Evolutionary conservation across 2,113 vertebrate species (phyloP).

Genomic region (Hydrolagus affinis): DNA sequence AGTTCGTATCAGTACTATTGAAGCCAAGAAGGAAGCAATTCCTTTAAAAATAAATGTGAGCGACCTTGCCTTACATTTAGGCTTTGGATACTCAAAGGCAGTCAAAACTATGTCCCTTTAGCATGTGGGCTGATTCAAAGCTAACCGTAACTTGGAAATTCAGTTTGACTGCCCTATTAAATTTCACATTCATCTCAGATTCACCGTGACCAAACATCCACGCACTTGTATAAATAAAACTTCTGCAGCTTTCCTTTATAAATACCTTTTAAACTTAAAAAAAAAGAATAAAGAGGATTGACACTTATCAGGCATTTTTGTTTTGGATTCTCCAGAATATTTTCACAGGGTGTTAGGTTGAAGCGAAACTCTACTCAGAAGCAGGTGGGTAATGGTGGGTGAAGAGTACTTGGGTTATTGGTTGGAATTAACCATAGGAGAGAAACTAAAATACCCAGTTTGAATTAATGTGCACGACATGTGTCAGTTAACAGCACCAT

Average conservation of each 20-base stretch:
- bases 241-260: not conserved
- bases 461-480: not conserved
- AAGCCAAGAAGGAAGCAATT: not conserved
- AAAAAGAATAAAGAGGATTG: not conserved
- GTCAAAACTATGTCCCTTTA: slow-evolving; percentile 15
- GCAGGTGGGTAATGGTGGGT: not conserved
- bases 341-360: slow-evolving; percentile 3
- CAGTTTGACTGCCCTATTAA: slow-evolving; percentile 11
- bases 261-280: not conserved
- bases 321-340: slow-evolving; percentile 14
- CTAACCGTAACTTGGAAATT: not conserved
- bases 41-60: not conserved
- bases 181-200: slow-evolving; percentile 9
- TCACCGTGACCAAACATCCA: not conserved
- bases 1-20: not conserved
- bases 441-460: not conserved
- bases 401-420: slow-evolving; percentile 7
- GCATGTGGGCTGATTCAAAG: slow-evolving; percentile 17
- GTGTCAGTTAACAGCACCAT: slow-evolving; percentile 15
- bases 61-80: not conserved
- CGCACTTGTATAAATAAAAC: not conserved
- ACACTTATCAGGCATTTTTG: not conserved
- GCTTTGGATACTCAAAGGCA: not conserved
- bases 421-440: slow-evolving; percentile 8
- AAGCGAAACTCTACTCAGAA: not conserved